Conservation (phyloP, 2,888 invertebrate species). For the Lomographa bimaculata region DNA sequence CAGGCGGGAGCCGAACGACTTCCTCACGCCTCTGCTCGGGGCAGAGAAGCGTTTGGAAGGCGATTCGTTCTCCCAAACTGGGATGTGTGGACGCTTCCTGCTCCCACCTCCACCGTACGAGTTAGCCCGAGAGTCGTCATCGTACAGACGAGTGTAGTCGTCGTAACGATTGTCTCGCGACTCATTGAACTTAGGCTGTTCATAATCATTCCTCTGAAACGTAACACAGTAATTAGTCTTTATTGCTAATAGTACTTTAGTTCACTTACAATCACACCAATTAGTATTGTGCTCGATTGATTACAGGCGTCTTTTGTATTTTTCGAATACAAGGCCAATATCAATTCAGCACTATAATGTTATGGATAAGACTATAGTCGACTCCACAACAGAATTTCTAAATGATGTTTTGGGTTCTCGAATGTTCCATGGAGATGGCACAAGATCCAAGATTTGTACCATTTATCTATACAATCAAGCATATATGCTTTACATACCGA, state of each 20-base stretch:
- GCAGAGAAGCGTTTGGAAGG: conserved; percentile 45
- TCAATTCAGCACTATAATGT: no score
- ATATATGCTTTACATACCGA: no score
- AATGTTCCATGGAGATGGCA: no score
- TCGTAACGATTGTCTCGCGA: conserved; percentile 25
- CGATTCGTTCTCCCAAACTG: conserved; percentile 41
- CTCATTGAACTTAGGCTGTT: conserved; percentile 35
- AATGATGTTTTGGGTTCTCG: no score
- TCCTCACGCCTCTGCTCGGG: conserved; percentile 20
- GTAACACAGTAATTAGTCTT: conserved; percentile 15
- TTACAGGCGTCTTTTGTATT: no score
- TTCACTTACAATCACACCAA: no score
- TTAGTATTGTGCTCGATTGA: no score
- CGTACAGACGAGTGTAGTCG: conserved; percentile 45
- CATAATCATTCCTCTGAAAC: conserved; percentile 37
- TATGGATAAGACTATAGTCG: no score
- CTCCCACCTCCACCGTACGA: conserved; percentile 4
- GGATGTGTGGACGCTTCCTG: conserved; percentile 46
- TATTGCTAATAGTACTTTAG: neutral
- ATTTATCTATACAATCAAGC: no score
- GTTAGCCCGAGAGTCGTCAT: conserved; percentile 31
- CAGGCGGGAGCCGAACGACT: conserved; percentile 25
- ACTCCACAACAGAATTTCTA: no score
- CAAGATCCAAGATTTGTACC: no score
- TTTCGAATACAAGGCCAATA: no score